Conservation (phyloP, 2,797 vertebrate species). For the Selene dorsalis region DNA sequence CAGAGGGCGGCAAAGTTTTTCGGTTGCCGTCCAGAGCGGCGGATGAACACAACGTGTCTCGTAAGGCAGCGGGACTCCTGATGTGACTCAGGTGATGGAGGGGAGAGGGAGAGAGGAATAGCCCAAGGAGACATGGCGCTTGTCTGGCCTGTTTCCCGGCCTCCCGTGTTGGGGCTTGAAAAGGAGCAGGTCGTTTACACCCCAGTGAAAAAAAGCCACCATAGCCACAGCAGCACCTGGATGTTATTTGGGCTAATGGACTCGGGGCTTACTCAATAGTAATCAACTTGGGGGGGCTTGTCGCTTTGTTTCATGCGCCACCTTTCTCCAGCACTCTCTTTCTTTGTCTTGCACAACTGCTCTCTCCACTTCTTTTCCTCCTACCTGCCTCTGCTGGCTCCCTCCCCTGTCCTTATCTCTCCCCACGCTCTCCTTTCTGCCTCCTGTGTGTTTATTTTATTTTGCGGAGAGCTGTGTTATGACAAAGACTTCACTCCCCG, state of each 20-base stretch:
- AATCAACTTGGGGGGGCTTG: conserved; percentile 83
- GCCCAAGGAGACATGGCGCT: conserved; percentile 76
- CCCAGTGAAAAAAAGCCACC: conserved; percentile 80
- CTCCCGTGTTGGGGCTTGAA: conserved; percentile 85
- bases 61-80: conserved; percentile 56
- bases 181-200: conserved; percentile 84
- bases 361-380: conserved; percentile 18
- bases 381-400: conserved; percentile 53
- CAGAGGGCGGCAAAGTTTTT: conserved; percentile 56
- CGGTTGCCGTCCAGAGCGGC: conserved; percentile 61
- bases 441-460: conserved; percentile 78
- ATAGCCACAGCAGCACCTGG: conserved; percentile 83
- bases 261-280: conserved; percentile 82
- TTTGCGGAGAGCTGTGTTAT: conserved; percentile 78
- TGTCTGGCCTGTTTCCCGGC: conserved; percentile 85
- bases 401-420: conserved; percentile 68
- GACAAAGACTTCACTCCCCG: conserved; percentile 80
- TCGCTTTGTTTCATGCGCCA: conserved; percentile 74
- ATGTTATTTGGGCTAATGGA: conserved; percentile 87
- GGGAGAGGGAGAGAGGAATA: conserved; percentile 68
- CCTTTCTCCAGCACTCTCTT: conserved; percentile 56
- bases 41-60: conserved; percentile 58
- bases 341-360: conserved; percentile 44
- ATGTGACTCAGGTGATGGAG: conserved; percentile 79
- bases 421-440: conserved; percentile 62